Percentiles rank a stretch among this genome's conserved stretches.
These are phyloP conservation scores for Loriculus beryllinus DNA, from an alignment of 2,797 vertebrate species.

Conservation along the genomic window DNA sequence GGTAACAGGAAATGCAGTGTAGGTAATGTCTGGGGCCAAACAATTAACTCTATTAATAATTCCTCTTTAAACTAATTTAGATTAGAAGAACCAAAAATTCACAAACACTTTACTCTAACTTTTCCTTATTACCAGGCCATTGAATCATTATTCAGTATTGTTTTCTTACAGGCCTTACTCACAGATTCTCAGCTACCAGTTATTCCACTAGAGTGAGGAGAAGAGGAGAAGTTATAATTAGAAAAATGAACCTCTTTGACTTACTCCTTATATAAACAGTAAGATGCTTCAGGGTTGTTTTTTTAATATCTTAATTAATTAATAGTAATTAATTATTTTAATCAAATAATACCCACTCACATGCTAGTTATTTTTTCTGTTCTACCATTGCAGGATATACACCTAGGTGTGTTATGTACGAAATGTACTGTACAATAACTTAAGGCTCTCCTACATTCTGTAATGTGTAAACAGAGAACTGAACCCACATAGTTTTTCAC, in stretches of 20 bases:
- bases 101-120: background rate
- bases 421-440: background rate
- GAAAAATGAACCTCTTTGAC: background rate
- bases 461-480: background rate
- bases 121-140: background rate
- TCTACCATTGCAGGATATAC: background rate
- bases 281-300: background rate
- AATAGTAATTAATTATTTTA: background rate
- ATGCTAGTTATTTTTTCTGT: background rate
- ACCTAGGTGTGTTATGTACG: background rate
- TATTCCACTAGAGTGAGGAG: background rate
- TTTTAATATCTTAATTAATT: background rate
- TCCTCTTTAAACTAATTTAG: background rate
- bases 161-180: background rate
- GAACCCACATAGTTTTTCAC: background rate
- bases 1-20: background rate
- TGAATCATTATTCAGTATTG: background rate
- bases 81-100: background rate
- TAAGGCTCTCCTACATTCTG: background rate
- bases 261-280: background rate
- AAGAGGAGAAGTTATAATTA: background rate
- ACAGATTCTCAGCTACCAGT: background rate
- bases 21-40: background rate
- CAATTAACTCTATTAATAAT: background rate
- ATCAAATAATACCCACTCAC: background rate